These are phyloP conservation scores for Notechis scutatus DNA, from an alignment of 2,113 vertebrate genomes.

Conservation along the genomic window DNA sequence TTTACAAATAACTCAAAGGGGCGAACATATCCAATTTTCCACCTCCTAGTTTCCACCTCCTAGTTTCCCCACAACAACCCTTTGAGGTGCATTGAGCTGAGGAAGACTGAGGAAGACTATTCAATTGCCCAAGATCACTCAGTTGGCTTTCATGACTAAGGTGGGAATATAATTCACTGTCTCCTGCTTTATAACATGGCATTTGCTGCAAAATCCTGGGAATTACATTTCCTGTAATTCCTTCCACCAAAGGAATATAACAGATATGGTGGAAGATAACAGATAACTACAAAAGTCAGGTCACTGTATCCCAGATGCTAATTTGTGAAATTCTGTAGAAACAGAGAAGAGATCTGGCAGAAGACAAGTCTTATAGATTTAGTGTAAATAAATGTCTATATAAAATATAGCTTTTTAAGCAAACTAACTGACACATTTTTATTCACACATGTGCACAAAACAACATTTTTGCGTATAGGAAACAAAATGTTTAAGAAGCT, in stretches of 20 bases:
- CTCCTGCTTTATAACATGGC: not conserved
- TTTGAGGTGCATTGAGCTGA: not conserved
- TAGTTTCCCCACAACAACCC: not conserved
- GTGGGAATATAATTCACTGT: not conserved
- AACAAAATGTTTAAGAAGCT: constrained; percentile 1
- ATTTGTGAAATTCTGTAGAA: not conserved
- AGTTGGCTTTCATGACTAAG: not conserved
- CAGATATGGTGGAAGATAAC: not conserved
- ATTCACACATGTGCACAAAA: constrained; percentile 17
- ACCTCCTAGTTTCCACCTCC: not conserved
- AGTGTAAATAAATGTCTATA: not conserved
- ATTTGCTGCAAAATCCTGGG: not conserved
- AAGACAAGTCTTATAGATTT: not conserved
- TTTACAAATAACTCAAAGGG: not conserved
- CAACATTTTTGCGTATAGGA: constrained; percentile 5
- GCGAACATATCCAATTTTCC: not conserved
- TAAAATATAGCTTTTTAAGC: not conserved
- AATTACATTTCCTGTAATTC: not conserved
- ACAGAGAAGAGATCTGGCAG: not conserved
- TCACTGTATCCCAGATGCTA: too few species aligned
- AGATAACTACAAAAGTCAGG: not conserved
- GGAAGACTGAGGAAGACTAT: not conserved
- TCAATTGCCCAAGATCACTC: not conserved
- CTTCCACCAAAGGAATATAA: too few species aligned
- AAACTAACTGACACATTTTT: not conserved